phyloP scores from a whole-genome alignment of 2,797 vertebrate species.

The Morus bassanus region DNA sequence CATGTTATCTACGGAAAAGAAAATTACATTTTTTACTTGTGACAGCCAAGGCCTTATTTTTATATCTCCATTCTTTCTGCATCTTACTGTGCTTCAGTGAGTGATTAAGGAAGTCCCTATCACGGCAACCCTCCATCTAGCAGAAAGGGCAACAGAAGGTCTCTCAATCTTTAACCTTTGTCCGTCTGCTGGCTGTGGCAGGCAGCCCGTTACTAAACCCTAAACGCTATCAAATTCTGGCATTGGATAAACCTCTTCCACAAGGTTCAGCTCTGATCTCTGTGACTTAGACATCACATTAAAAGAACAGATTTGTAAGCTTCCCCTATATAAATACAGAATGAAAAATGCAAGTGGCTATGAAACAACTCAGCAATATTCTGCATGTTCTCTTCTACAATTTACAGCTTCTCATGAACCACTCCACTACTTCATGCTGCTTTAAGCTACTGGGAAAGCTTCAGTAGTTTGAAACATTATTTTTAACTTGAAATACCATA shows the following conservation, averaged over 20 bases:
- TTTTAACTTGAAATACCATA: neutral
- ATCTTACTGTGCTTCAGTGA: neutral
- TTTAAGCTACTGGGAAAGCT: neutral
- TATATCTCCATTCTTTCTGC: neutral
- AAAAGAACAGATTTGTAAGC: neutral
- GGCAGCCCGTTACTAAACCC: neutral
- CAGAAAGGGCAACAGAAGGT: neutral
- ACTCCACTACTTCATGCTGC: neutral
- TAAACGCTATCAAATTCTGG: neutral
- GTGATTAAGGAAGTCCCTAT: neutral
- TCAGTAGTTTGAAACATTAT: neutral
- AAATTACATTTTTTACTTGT: constrained; percentile 3
- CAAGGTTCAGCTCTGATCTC: neutral
- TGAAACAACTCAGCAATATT: neutral
- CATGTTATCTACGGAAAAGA: constrained; percentile 88
- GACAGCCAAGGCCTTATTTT: neutral
- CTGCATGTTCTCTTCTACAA: neutral
- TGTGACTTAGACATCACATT: neutral
- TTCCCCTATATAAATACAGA: neutral
- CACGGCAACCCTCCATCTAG: neutral
- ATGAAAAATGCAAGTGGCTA: neutral
- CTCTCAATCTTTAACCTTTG: neutral
- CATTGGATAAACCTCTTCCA: neutral
- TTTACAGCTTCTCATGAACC: neutral
- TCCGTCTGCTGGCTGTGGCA: neutral